Conservation (phyloP, 1,140 invertebrate genomes). For the Euwallacea similis region DNA sequence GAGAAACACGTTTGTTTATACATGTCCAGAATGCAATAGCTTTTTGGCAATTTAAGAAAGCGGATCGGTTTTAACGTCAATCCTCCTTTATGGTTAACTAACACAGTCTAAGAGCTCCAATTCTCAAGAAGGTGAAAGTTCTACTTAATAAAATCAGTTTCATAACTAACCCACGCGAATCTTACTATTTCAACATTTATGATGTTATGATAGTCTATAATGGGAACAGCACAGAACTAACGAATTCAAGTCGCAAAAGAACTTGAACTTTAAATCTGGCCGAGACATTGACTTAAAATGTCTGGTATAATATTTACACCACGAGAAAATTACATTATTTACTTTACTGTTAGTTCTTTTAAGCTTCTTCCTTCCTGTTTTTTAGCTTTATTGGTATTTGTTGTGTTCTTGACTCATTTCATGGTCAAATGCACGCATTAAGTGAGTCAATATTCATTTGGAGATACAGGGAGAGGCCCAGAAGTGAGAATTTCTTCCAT, state of each 20-base stretch:
- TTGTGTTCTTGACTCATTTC: background rate
- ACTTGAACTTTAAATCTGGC: constrained; percentile 29
- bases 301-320: constrained; percentile 22
- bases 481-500: too few relatives aligned
- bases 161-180: background rate
- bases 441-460: background rate
- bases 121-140: background rate
- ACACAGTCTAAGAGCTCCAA: background rate
- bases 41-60: constrained; percentile 6
- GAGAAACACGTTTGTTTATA: background rate
- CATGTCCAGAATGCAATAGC: background rate
- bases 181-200: too few relatives aligned
- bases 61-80: background rate
- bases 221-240: background rate
- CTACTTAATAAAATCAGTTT: background rate
- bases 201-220: background rate
- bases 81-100: background rate
- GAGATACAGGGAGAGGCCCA: too few relatives aligned
- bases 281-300: constrained; percentile 29
- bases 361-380: constrained; percentile 11
- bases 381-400: background rate
- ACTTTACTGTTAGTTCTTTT: constrained; percentile 25
- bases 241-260: constrained; percentile 25
- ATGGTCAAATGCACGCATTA: background rate
- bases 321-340: constrained; percentile 15